These are phyloP conservation scores for Drosophila saltans DNA, from an alignment of 1,140 invertebrate genomes.

Conservation along the genomic window DNA sequence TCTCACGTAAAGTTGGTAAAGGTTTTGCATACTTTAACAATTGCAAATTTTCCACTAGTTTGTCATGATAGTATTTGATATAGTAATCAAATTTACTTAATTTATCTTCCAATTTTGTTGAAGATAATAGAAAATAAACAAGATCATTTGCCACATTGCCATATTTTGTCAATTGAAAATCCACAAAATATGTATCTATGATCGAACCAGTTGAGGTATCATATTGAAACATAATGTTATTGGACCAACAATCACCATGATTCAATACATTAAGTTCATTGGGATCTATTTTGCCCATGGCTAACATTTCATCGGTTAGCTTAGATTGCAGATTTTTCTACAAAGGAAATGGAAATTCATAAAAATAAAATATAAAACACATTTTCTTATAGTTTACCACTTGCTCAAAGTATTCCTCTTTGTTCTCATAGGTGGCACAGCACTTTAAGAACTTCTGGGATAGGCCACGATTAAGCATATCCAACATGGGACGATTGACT, in stretches of 20 bases:
- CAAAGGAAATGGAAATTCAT: too few relatives aligned
- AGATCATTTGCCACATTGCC: slow-evolving; percentile 66
- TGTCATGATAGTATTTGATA: slow-evolving; percentile 68
- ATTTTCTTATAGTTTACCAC: slow-evolving; percentile 38
- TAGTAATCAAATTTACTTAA: slow-evolving; percentile 72
- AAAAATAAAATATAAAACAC: too few relatives aligned
- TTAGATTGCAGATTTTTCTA: slow-evolving; percentile 35
- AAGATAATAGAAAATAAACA: slow-evolving; percentile 65
- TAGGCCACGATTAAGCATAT: slow-evolving; percentile 39
- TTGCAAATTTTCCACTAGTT: slow-evolving; percentile 50
- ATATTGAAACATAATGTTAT: slow-evolving; percentile 87
- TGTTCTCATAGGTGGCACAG: slow-evolving; percentile 40
- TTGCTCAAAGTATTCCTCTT: slow-evolving; percentile 58
- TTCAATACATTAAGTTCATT: slow-evolving; percentile 86
- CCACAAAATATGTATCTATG: slow-evolving; percentile 62
- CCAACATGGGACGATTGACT: slow-evolving; percentile 36
- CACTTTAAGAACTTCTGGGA: slow-evolving; percentile 40
- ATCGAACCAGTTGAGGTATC: slow-evolving; percentile 78
- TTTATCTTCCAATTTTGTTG: slow-evolving; percentile 68
- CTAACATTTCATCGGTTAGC: slow-evolving; percentile 36
- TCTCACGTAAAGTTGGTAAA: slow-evolving; percentile 52
- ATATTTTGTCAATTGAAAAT: slow-evolving; percentile 66
- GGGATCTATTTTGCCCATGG: slow-evolving; percentile 51
- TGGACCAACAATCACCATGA: slow-evolving; percentile 86
- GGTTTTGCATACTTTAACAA: slow-evolving; percentile 59